phyloP scores from a whole-genome alignment of 2,888 invertebrate genomes.

The Electrophaes corylata region DNA sequence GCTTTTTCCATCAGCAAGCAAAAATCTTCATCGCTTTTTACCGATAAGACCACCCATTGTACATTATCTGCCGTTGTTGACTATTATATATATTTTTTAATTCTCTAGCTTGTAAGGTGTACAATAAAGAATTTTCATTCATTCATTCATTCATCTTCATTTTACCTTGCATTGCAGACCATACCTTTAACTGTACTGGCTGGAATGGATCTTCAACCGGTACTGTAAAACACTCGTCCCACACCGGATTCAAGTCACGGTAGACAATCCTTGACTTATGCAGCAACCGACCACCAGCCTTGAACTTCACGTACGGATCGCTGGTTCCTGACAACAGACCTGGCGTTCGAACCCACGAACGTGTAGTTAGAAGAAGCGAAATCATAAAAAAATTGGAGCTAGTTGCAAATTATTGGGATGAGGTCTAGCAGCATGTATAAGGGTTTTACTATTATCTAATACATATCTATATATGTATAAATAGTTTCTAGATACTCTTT shows the following conservation, averaged over 20 bases:
- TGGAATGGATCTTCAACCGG: slow-evolving; percentile 96
- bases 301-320: slow-evolving; percentile 99
- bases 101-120: no score
- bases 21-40: no score
- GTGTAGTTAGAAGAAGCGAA: slow-evolving; percentile 73
- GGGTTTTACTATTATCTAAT: slow-evolving; percentile 1
- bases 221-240: slow-evolving; percentile 98
- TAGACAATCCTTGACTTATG: slow-evolving; percentile 98
- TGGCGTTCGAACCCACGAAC: slow-evolving; percentile 77
- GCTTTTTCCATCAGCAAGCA: no score
- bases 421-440: not conserved
- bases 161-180: slow-evolving; percentile 17
- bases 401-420: slow-evolving; percentile 30
- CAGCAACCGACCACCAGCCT: slow-evolving; percentile 92
- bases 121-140: no score
- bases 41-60: no score
- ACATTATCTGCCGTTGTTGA: no score
- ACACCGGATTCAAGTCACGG: slow-evolving; percentile 97
- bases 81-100: no score
- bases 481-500: no score
- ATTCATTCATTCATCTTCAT: no score
- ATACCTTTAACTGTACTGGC: slow-evolving; percentile 93
- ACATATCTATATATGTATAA: no score
- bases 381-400: slow-evolving; percentile 56
- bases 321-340: slow-evolving; percentile 92